phyloP scores from a whole-genome alignment of 2,797 vertebrate species.

The Phrynocephalus guinanensis region DNA sequence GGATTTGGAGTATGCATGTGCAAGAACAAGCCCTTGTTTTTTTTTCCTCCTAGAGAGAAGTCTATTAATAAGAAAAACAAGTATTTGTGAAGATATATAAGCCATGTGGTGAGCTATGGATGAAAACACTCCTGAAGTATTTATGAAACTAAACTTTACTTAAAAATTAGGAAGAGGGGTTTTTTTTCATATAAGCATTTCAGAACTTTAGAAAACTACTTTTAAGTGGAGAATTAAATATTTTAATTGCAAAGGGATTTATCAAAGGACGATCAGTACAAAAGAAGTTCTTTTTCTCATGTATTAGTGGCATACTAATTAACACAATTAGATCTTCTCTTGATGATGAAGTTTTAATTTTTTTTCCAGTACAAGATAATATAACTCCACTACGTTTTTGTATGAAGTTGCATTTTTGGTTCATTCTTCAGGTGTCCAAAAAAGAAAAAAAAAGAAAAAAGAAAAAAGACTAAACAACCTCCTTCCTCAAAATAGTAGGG shows the following conservation, averaged over 20 bases:
- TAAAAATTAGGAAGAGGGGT: constrained; percentile 49
- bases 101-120: constrained; percentile 48
- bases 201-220: constrained; percentile 58
- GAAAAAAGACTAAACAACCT: not conserved
- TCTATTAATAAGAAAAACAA: constrained; percentile 44
- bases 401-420: not conserved
- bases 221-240: constrained; percentile 55
- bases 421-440: not conserved
- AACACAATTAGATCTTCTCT: constrained; percentile 39
- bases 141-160: constrained; percentile 70
- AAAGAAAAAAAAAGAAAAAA: not conserved
- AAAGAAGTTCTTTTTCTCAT: constrained; percentile 46
- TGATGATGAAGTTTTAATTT: constrained; percentile 26
- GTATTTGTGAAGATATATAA: constrained; percentile 39
- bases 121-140: constrained; percentile 61
- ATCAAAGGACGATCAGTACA: constrained; percentile 39
- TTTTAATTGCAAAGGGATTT: constrained; percentile 52
- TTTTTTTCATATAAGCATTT: constrained; percentile 34
- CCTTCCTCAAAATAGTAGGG: constrained; percentile 5
- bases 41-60: constrained; percentile 11
- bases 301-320: constrained; percentile 58
- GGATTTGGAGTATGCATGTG: not conserved
- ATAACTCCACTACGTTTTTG: constrained; percentile 31
- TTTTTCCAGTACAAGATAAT: constrained; percentile 19
- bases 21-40: not conserved